Evolutionary conservation across 2,888 invertebrate species (phyloP).

Genomic region (Rhyacophila evoluta): DNA sequence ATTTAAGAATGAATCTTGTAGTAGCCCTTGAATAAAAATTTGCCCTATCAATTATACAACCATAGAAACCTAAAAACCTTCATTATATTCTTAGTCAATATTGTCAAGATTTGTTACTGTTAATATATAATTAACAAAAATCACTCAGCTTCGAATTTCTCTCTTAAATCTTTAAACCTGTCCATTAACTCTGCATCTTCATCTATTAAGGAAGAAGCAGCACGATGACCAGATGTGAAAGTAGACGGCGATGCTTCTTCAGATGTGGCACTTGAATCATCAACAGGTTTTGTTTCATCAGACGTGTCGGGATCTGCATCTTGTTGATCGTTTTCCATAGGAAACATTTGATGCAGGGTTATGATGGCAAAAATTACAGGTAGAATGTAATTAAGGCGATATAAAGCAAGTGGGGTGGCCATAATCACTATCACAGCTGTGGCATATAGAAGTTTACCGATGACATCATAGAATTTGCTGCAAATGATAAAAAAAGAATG

Average conservation of each 20-base stretch:
- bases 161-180: constrained; percentile 41
- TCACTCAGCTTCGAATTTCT: constrained; percentile 46
- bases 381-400: constrained; percentile 73
- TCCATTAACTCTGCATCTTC: constrained; percentile 41
- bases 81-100: too few species aligned
- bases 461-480: constrained; percentile 66
- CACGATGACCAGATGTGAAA: neutral
- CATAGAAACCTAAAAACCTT: too few species aligned
- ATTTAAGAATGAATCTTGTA: too few species aligned
- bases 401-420: constrained; percentile 72
- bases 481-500: constrained; percentile 32
- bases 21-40: too few species aligned
- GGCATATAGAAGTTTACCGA: constrained; percentile 67
- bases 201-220: constrained; percentile 17
- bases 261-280: neutral
- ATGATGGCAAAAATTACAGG: constrained; percentile 69
- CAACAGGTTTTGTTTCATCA: neutral
- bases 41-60: too few species aligned
- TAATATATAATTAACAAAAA: too few species aligned
- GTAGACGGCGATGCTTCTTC: neutral
- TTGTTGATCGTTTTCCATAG: constrained; percentile 58
- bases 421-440: constrained; percentile 70
- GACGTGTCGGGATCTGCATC: neutral
- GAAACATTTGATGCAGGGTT: constrained; percentile 70
- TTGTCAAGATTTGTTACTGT: too few species aligned